Evolutionary conservation across 2,797 vertebrate genomes (phyloP), one percentile per base, ranked within the genome.

Genomic region (Siniperca scherzeri): DNA sequence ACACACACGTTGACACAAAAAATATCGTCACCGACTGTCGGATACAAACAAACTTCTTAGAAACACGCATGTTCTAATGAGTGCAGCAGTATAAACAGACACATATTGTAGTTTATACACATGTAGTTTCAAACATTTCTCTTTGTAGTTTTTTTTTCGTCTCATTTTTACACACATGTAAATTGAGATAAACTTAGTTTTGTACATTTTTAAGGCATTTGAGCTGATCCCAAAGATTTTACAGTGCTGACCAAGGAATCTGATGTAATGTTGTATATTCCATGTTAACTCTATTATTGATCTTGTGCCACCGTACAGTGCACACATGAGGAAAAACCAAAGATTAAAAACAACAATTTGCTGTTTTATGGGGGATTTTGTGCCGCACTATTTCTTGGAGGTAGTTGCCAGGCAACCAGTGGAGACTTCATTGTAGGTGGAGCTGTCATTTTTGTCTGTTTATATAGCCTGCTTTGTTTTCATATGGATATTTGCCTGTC

Each of bases 161-260:
- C 22, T n/a, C 53, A 42, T 44, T 69, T 69, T 53, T n/a, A 21
- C 6, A 44, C 52, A 68, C 52, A 25, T 13, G 38, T 10, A 1
- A 42, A 57, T 40, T 53, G 17, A 2, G 12, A 17, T 48, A 40
- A 25, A 25, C 4, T 46, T 61, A 16, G 56, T n/a, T 72, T 70
- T 67, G 60, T 12, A 5, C 30, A 42, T 44, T 56, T 59, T 44
- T 40, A 30, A 42, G n/a, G 19, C 52, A 68, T 65, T 27, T 59
- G 38, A 25, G 52, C 70, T 81, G 25, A 62, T 59, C 30, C 42
- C 27, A 30, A 38, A 72, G 70, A 56, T 74, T 67, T 87, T 62
- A 64, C 50, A 57, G 57, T 56, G 56, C 53, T 65, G 52, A 70
- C 50, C 57, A 75, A 67, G 40, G n/a, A 61, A 62, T 62, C 27